Conservation (phyloP, 2,797 vertebrate genomes). For the Lerista edwardsae region DNA sequence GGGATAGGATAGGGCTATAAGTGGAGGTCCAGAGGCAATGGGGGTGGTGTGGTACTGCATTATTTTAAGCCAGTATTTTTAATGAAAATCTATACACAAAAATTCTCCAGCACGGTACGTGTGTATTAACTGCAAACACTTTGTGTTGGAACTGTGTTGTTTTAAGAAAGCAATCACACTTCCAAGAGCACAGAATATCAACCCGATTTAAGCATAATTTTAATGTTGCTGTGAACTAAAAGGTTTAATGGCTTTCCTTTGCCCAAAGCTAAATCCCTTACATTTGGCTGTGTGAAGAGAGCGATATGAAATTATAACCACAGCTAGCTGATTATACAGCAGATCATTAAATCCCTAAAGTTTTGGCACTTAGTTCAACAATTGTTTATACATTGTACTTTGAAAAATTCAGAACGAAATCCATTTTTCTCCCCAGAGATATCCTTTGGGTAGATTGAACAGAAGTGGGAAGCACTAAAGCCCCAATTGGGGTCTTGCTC, state of each 20-base stretch:
- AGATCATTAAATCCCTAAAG: slow-evolving; percentile 48
- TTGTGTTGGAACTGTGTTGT: slow-evolving; percentile 14
- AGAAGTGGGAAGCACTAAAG: not conserved
- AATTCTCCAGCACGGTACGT: not conserved
- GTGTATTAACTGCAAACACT: not conserved
- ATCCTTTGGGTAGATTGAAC: slow-evolving; percentile 21
- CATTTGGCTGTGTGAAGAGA: slow-evolving; percentile 34
- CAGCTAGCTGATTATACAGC: slow-evolving; percentile 31
- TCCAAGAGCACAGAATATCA: not conserved
- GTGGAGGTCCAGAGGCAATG: not conserved
- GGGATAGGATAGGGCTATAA: no score
- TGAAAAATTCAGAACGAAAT: slow-evolving; percentile 7
- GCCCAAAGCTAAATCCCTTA: slow-evolving; percentile 35
- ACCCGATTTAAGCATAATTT: slow-evolving; percentile 44
- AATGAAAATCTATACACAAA: not conserved
- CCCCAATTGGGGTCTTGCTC: no score
- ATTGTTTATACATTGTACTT: slow-evolving; percentile 35
- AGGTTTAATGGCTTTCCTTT: slow-evolving; percentile 52
- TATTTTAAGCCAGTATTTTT: not conserved
- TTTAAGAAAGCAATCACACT: slow-evolving; percentile 29
- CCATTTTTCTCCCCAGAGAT: slow-evolving; percentile 10
- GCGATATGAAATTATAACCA: slow-evolving; percentile 24
- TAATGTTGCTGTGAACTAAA: slow-evolving; percentile 42
- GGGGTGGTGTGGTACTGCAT: no score
- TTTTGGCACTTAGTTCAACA: slow-evolving; percentile 40